Percentiles rank a stretch among this genome's conserved stretches.
These are phyloP conservation scores for Glaucopsyche alexis DNA, from an alignment of 2,888 invertebrate species.

Conservation along the genomic window DNA sequence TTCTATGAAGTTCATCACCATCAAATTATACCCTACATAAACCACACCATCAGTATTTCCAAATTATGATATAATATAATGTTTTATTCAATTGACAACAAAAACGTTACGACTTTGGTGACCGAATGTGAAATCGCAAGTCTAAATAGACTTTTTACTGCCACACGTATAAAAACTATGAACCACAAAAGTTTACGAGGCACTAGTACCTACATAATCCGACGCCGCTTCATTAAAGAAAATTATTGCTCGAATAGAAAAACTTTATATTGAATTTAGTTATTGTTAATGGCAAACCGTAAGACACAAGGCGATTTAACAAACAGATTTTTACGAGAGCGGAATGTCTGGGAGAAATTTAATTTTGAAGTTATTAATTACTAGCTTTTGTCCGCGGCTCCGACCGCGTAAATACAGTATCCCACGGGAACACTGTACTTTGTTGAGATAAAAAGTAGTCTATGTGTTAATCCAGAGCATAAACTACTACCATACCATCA, in stretches of 20 bases:
- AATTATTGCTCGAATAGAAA: neutral
- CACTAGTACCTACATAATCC: neutral
- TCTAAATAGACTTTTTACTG: slow-evolving; percentile 14
- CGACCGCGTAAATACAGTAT: too few species aligned
- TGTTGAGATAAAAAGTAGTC: too few species aligned
- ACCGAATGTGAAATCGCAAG: neutral
- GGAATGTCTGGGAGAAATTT: too few species aligned
- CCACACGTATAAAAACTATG: neutral
- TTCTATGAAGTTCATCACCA: too few species aligned
- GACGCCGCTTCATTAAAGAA: neutral
- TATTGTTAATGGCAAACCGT: neutral
- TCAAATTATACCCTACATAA: too few species aligned
- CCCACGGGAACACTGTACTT: too few species aligned
- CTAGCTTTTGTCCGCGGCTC: too few species aligned
- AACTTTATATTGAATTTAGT: neutral
- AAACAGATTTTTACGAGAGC: too few species aligned
- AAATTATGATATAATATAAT: neutral
- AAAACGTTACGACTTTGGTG: neutral
- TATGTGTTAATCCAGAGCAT: too few species aligned
- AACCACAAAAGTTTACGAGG: neutral
- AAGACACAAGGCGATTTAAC: neutral
- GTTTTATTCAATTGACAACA: slow-evolving; percentile 11
- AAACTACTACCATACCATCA: too few species aligned
- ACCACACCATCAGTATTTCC: neutral
- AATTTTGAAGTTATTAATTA: too few species aligned